A percentile compares a stretch with the other conserved stretches of the same genome.
Evolutionary conservation across 2,888 invertebrate genomes (phyloP).

Genomic region (Tiphia femorata): DNA sequence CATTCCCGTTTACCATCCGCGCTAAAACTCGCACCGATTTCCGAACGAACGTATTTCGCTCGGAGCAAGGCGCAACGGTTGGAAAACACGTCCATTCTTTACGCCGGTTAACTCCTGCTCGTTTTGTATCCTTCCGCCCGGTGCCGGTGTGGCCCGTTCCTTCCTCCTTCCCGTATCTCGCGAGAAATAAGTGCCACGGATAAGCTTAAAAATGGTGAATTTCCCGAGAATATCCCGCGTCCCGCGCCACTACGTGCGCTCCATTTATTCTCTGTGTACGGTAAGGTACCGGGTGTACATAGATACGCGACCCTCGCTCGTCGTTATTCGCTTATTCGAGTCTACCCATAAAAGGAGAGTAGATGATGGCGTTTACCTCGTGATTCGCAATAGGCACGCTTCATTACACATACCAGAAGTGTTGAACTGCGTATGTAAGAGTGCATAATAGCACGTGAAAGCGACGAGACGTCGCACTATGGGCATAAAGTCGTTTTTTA

Average conservation of each 20-base stretch:
- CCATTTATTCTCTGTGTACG: constrained; percentile 30
- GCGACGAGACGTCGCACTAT: too few species aligned
- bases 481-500: too few species aligned
- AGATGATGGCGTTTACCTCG: background rate
- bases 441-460: too few species aligned
- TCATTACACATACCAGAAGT: too few species aligned
- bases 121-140: constrained; percentile 35
- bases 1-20: constrained; percentile 7
- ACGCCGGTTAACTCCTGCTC: constrained; percentile 21
- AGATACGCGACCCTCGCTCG: background rate
- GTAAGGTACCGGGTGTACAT: too few species aligned
- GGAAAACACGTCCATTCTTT: constrained; percentile 40
- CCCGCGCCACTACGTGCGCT: constrained; percentile 18
- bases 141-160: constrained; percentile 11
- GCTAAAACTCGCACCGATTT: constrained; percentile 25
- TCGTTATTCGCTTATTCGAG: background rate
- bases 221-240: constrained; percentile 34
- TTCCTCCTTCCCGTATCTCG: constrained; percentile 23
- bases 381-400: background rate
- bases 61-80: too few species aligned
- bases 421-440: too few species aligned
- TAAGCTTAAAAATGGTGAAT: constrained; percentile 39
- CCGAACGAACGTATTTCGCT: constrained; percentile 19
- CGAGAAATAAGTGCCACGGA: constrained; percentile 38
- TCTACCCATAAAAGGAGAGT: background rate